Base-by-base conservation (phyloP, 2,888 invertebrate genomes). In the Pseudeuparius sepicola region DNA sequence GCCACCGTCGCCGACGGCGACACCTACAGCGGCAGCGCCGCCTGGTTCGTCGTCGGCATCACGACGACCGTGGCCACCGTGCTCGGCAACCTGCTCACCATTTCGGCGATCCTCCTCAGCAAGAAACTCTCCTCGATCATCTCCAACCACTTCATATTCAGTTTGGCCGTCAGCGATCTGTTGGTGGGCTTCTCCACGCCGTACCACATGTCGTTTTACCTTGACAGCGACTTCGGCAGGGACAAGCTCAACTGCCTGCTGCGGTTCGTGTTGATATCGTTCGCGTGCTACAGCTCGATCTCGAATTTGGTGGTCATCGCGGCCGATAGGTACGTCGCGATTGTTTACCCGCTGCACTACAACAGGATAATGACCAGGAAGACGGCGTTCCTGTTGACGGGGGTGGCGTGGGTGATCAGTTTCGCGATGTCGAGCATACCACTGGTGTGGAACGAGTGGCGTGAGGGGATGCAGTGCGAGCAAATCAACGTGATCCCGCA, bases 251-350 rank as follows among this genome's bases (percentile, higher is more conserved):
- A 75, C 13, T 85, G 85, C 50, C 57, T 85, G 29, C 64, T 80
- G 55, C 65, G 80, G 47, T 85, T 83, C 61, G 78, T 80, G 34
- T 65, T 83, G 34, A 76, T 81, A 44, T 75, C 77, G 46, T 68
- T 83, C 53, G 82, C 82, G 41, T 84, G 84, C 55, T 73, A 78
- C 48, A 82, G 81, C 31, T 85, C 84, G 46, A 78, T 85, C 50
- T 75, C 75, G 63, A 85, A 84, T 58, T 68, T 86, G 46, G 75
- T 83, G 51, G 74, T 78, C 31, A 83, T 86, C 45, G 85, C 85
- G 16, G 68, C 80, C 40, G 86, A 86, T 64, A 71, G 80, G 49
- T 86, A 84, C 57, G 71, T 84, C 47, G 84, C 83, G 1, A 80
- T 86, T 48, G 72, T 85, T 27, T 77, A 83, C 60, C 84, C 86